Evolutionary conservation across 2,113 vertebrate genomes (phyloP).

Genomic region (Cephalopterus ornatus): DNA sequence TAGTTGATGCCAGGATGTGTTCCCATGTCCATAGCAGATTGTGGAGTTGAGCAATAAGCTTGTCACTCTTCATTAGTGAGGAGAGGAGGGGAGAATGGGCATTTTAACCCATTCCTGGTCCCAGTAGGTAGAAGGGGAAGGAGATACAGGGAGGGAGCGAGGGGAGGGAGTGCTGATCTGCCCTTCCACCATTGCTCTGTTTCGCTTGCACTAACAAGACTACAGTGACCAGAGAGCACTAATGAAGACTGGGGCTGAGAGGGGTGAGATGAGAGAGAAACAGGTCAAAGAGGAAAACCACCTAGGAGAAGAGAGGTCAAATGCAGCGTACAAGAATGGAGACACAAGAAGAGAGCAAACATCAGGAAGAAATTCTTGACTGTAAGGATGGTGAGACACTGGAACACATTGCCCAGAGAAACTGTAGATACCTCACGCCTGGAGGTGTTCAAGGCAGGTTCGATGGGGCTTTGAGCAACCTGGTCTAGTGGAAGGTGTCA

Average conservation of each 20-base stretch:
- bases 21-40: too few species aligned
- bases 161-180: not conserved
- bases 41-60: not conserved
- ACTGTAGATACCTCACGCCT: not conserved
- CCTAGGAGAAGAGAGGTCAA: not conserved
- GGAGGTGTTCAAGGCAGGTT: not conserved
- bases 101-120: not conserved
- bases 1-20: not conserved
- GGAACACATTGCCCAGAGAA: not conserved
- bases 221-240: not conserved
- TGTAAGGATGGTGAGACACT: not conserved
- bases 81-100: not conserved
- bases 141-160: not conserved
- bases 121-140: not conserved
- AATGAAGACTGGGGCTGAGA: not conserved
- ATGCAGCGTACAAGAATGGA: rapidly evolving
- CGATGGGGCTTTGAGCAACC: not conserved
- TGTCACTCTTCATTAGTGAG: not conserved
- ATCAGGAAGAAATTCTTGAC: not conserved
- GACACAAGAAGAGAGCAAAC: not conserved
- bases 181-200: not conserved
- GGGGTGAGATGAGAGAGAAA: not conserved
- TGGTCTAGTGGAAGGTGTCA: rapidly evolving
- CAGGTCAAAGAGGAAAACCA: not conserved
- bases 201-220: not conserved